Base-by-base conservation (phyloP, 2,113 vertebrate species). In the Choloepus hoffmanni region DNA sequence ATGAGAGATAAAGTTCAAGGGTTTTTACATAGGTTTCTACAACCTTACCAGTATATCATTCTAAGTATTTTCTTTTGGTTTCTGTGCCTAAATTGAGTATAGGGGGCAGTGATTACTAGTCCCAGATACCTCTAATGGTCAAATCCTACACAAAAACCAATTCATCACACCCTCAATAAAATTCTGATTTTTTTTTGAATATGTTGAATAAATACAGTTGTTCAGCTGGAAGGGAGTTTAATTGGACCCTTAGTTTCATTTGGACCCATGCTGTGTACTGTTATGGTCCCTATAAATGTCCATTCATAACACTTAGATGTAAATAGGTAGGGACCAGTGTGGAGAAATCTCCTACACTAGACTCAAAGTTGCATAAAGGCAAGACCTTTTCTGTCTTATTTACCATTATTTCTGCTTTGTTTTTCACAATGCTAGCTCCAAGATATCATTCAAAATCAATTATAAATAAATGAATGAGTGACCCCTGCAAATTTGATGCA, bases 281-380 rank as follows among this genome's bases (percentile, higher is more conserved):
- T 36, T 67, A 50, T 84, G 12, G 48, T 26, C 9, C 19, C 26
- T n/a, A 10, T 15, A 26, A 10, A 50, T 43, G 11, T 40, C 50
- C n/a, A 18, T 70, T 55, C 11, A 7, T 73, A 63, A 21, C 5
- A 30, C 2, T 45, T n/a, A 12, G 2, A 87, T 30, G 7, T 26
- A 50, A 48, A 26, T 74, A 30, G 1, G 1, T 24, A 55, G 15
- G 33, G 18, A 6, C 2, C 55, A 58, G 19, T 36, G 16, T 36
- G 10, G 21, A 6, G 4, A 4, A 45, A 24, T 23, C 2, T 53
- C 1, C 45, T 45, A 13, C 0, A 28, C 40, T 63, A 40, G 7
- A 67, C 2, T 84, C 6, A 62, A 65, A 18, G 2, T 11, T 63
- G 6, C 1, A 7, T 65, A 11, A 43, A 45, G 3, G 1, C 14